phyloP scores from a whole-genome alignment of 2,797 vertebrate species.

The Kryptolebias ocellatus region DNA sequence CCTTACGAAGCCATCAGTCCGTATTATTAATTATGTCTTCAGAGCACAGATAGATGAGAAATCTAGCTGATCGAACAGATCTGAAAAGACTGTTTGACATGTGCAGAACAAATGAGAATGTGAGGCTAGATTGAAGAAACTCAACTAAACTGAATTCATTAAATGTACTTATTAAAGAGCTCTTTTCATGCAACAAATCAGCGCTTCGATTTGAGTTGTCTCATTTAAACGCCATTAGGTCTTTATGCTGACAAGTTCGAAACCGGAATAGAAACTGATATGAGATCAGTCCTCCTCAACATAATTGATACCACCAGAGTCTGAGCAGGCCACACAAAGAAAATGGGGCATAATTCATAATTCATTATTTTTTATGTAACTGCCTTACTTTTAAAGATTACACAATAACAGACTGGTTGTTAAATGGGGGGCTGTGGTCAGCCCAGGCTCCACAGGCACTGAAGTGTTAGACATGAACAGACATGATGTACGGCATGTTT shows the following conservation, averaged over 20 bases:
- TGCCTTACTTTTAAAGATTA: slow-evolving; percentile 65
- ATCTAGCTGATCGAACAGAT: slow-evolving; percentile 12
- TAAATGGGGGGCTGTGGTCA: slow-evolving; percentile 36
- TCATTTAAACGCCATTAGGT: slow-evolving; percentile 71
- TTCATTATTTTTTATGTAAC: slow-evolving; percentile 72
- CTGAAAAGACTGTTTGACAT: slow-evolving; percentile 8
- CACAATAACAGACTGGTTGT: slow-evolving; percentile 62
- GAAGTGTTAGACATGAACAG: background rate
- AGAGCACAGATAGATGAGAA: background rate
- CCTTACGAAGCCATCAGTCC: slow-evolving; percentile 44
- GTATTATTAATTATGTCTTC: slow-evolving; percentile 18
- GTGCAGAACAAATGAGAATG: slow-evolving; percentile 21
- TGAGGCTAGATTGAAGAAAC: slow-evolving; percentile 20
- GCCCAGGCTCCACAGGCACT: background rate
- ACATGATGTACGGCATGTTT: background rate
- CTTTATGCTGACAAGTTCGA: slow-evolving; percentile 56
- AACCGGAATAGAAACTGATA: slow-evolving; percentile 55
- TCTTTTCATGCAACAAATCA: slow-evolving; percentile 42
- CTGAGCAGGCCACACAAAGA: slow-evolving; percentile 43
- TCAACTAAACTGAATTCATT: slow-evolving; percentile 21
- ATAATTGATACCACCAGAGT: slow-evolving; percentile 61
- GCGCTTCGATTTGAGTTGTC: slow-evolving; percentile 40
- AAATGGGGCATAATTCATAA: slow-evolving; percentile 70
- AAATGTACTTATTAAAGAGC: slow-evolving; percentile 16
- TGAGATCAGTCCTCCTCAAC: slow-evolving; percentile 57